Evolutionary conservation across 1,140 invertebrate species (phyloP), one percentile per base, ranked within the genome.

Genomic region (Habropoda laboriosa): DNA sequence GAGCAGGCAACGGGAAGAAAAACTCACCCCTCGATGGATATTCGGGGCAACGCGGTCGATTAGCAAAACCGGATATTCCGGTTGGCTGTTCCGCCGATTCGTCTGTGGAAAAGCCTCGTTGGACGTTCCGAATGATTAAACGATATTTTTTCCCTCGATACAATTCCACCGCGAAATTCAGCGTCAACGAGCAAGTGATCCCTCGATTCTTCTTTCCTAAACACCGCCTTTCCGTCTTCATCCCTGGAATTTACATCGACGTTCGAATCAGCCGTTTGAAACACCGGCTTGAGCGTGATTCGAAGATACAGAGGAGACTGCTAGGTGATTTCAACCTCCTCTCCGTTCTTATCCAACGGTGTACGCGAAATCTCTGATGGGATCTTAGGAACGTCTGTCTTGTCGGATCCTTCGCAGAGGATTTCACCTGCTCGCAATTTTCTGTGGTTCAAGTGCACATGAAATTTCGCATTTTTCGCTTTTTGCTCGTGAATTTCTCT

Each of bases 351-450:
- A 35, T 55, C 42, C 38, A 27, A 12, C 3, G 42, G 1, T 12
- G 51, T 40, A 68, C 21, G 27, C 21, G 13, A 58, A 76, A 47
- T n/a, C 40, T 27, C 74, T 27, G 74, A 76, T 57, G 38, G 63
- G 42, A 55, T 38, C 51, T 47, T 27, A 32, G 32, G n/a, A 30
- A 49, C 27, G 32, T 70, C 51, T 40, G 6, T 60, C 18, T 12
- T 16, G 42, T 16, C 27, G 42, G 38, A 53, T 58, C 51, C 40
- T 38, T 12, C 5, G 30, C 45, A 38, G 21, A 10, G 32, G n/a
- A 49, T n/a, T 68, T 49, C 58, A 21, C 24, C 24, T 2, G 18
- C 3, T 10, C 45, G 53, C 53, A 35, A n/a, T n/a, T n/a, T n/a
- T n/a, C n/a, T n/a, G n/a, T n/a, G 4, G 10, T 4, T 16, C 7